Evolutionary conservation across 2,888 invertebrate species (phyloP), one percentile per base, ranked within the genome.

Genomic region (Elmis aenea): DNA sequence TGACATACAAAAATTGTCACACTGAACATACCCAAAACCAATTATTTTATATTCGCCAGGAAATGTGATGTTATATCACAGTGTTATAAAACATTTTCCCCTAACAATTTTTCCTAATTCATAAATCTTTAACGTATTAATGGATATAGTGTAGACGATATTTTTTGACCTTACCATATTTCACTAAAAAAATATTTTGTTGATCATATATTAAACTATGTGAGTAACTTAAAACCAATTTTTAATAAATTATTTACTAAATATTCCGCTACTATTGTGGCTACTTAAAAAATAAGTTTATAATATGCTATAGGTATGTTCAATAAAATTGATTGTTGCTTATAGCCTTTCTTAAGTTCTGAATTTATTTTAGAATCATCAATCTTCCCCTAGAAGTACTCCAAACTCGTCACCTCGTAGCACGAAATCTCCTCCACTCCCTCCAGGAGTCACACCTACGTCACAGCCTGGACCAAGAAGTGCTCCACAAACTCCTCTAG

Each of bases 381-480:
- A 89, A 59, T 76, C 83, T 4, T 88, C 88, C 13, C 89, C 89
- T 0, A 75, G 88, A 24, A 89, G 89, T 9, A 89, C 89, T 2
- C 89, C 88, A 2, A 89, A 89, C 64, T 89, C 88, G 30, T 89
- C 88, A 18, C 89, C 89, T 10, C 76, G 88, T 15, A 88, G 88
- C 50, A 85, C 86, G 16, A 89, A 89, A 65, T 87, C 87, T 15
- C 89, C 89, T 1, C 88, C 89, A 1, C 69, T 82, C 50, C 75
- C 81, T 13, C 80, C 80, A 0, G 80, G 79, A 2, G 67, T 72
- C 13, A 64, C 65, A 38, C 31, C 40, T 11, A 26, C 72, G 2
- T 67, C 72, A 13, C 72, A 73, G 18, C 71, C 72, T 1, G 71
- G 73, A 11, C 66, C 66, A 2, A 53, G 39, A 65, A 76, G 34